Evolutionary conservation across 2,888 invertebrate species (phyloP), one percentile per base, ranked within the genome.

Genomic region (Anaspis maculata): DNA sequence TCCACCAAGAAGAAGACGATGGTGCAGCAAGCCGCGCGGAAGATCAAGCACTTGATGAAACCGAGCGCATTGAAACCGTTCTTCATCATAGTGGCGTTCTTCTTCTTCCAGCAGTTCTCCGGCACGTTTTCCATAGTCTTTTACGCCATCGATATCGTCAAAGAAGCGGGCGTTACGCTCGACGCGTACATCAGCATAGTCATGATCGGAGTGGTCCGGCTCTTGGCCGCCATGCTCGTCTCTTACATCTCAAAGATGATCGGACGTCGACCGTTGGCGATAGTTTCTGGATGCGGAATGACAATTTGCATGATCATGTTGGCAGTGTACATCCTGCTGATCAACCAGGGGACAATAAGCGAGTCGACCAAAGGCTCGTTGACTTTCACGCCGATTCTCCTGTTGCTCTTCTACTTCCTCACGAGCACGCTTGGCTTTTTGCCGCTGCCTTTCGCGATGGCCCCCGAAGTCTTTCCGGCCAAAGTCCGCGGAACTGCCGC

Each of bases 61-160:
- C 63, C 68, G 0, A 62, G 62, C 28, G 67, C 68, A 2, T 51
- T 66, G 25, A 61, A 67, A 31, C 74, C 74, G 0, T 68, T 73
- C 30, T 25, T 55, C 4, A 61, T 74, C 7, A 66, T 74, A 47
- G 43, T 68, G 2, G 39, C 51, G 0, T 73, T 63, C 48, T 74
- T 74, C 51, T 68, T 74, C 41, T 74, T 75, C 47, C 74, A 75
- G 50, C 76, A 76, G 51, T 69, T 73, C 40, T 66, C 72, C 3
- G 76, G 76, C 0, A 63, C 69, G 2, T 74, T 73, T 41, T 69
- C 71, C 0, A 59, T 74, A 2, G 66, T 76, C 5, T 73, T 72
- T 41, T 76, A 75, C 45, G 73, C 74, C 6, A 68, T 74, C 0
- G 64, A 70, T 40, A 67, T 76, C 0, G 68, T 67, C 2, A 42